Evolutionary conservation across 2,797 vertebrate species (phyloP).

Genomic region (Adelosebastes latens): DNA sequence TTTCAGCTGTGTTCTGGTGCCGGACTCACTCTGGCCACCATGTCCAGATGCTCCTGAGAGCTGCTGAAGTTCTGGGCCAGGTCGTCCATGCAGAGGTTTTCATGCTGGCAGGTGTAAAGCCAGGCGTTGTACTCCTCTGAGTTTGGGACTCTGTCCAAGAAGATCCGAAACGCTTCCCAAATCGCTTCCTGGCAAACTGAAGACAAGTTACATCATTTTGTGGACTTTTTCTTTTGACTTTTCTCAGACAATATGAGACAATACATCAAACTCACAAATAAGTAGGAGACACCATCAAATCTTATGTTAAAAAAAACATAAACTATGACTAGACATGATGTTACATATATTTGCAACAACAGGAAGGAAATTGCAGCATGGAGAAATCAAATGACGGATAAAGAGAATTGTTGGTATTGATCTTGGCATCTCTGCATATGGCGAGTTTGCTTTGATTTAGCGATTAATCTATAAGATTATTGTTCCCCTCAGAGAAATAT

Average conservation of each 20-base stretch:
- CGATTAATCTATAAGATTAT: background rate
- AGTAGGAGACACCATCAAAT: background rate
- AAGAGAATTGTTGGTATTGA: background rate
- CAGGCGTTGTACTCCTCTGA: slow-evolving; percentile 90
- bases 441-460: background rate
- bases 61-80: slow-evolving; percentile 94
- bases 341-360: background rate
- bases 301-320: background rate
- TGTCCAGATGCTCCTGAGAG: slow-evolving; percentile 91
- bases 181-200: slow-evolving; percentile 96
- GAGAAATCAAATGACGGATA: background rate
- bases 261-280: background rate
- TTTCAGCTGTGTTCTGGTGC: background rate
- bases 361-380: background rate
- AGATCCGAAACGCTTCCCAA: slow-evolving; percentile 96
- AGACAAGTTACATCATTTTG: slow-evolving; percentile 14
- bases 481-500: background rate
- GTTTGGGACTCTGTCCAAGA: slow-evolving; percentile 93
- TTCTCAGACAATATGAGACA: background rate
- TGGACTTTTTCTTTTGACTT: background rate
- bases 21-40: slow-evolving; percentile 88
- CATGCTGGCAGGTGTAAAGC: slow-evolving; percentile 90
- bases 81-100: slow-evolving; percentile 93
- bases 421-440: background rate
- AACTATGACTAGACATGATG: background rate